phyloP scores from a whole-genome alignment of 2,888 invertebrate species.

The Cantharis rustica region DNA sequence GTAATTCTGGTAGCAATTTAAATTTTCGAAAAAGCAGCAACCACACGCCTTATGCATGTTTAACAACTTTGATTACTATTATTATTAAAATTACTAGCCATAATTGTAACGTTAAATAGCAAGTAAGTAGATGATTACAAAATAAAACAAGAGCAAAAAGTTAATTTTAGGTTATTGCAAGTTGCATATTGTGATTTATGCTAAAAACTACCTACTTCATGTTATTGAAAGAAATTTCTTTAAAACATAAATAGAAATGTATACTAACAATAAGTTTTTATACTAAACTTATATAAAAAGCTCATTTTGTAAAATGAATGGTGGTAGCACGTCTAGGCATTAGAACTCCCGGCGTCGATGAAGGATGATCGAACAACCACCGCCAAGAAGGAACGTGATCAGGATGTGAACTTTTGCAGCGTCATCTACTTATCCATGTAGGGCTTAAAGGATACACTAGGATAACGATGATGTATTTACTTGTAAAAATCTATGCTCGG shows the following conservation, averaged over 20 bases:
- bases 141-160: background rate
- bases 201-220: background rate
- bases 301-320: conserved; percentile 29
- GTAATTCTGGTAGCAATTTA: background rate
- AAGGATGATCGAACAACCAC: conserved; percentile 38
- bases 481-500: conserved; percentile 29
- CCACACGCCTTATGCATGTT: background rate
- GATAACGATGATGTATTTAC: conserved; percentile 39
- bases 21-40: background rate
- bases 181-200: background rate
- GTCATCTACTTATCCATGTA: conserved; percentile 35
- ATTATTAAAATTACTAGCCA: background rate
- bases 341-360: conserved; percentile 33
- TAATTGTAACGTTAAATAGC: background rate
- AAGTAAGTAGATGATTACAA: background rate
- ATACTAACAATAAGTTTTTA: conserved; percentile 15
- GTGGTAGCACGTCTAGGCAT: conserved; percentile 29
- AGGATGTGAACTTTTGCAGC: conserved; percentile 34
- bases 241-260: conserved; percentile 6
- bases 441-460: conserved; percentile 36
- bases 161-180: background rate
- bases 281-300: conserved; percentile 29
- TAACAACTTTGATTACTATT: background rate
- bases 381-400: conserved; percentile 37
- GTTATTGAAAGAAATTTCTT: background rate